These are phyloP conservation scores for Ceratina calcarata DNA, from an alignment of 1,140 invertebrate species.

Conservation along the genomic window DNA sequence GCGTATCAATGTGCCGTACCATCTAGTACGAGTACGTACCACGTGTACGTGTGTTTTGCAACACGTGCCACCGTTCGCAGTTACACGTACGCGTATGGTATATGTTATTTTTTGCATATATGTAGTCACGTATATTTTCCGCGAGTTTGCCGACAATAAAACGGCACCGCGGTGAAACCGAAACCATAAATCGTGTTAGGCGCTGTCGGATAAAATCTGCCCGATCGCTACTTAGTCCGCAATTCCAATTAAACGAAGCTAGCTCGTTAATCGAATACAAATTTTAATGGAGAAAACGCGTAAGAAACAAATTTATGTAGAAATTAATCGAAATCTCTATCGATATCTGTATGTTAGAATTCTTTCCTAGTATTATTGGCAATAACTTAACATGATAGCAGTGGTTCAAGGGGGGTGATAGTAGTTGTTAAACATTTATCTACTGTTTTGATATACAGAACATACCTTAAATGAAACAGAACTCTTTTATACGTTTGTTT, in stretches of 20 bases:
- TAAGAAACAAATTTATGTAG: not conserved
- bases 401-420: too few relatives aligned
- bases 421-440: too few relatives aligned
- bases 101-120: conserved; percentile 23
- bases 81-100: not conserved
- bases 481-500: too few relatives aligned
- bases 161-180: conserved; percentile 29
- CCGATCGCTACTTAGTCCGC: conserved; percentile 4
- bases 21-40: not conserved
- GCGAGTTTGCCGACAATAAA: conserved; percentile 34
- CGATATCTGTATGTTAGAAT: not conserved
- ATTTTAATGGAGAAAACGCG: not conserved
- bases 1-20: conserved; percentile 20
- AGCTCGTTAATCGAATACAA: not conserved
- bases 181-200: conserved; percentile 40
- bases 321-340: not conserved
- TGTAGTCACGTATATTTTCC: not conserved
- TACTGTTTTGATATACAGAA: too few relatives aligned
- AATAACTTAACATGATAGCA: not conserved
- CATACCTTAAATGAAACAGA: too few relatives aligned
- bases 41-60: not conserved
- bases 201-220: conserved; percentile 23
- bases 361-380: not conserved
- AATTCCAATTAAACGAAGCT: conserved; percentile 2
- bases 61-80: not conserved